Evolutionary conservation across 2,113 vertebrate species (phyloP).

Genomic region (Oncorhynchus gorbuscha): DNA sequence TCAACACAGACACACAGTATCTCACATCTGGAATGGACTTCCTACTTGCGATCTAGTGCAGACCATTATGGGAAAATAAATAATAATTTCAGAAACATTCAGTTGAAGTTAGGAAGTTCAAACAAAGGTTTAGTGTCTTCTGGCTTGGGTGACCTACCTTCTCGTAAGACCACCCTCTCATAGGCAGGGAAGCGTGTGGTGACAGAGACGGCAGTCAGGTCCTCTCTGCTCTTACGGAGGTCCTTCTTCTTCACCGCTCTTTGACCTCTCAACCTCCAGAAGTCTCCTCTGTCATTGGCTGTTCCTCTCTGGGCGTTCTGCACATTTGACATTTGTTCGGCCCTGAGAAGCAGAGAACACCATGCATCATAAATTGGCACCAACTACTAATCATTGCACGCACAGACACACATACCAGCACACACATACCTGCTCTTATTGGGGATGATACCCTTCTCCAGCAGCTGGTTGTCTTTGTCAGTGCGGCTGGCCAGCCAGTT

Average conservation of each 20-base stretch:
- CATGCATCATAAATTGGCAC: neutral
- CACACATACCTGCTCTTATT: constrained; percentile 90
- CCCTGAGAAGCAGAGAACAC: constrained; percentile 69
- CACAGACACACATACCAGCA: no score
- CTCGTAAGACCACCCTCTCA: constrained; percentile 88
- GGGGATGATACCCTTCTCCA: constrained; percentile 95
- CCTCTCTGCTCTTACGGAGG: constrained; percentile 91
- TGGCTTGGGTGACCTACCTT: constrained; percentile 73
- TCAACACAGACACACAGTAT: neutral
- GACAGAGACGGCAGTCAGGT: constrained; percentile 78
- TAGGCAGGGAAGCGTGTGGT: constrained; percentile 93
- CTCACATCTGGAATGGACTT: neutral
- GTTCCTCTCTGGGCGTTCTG: constrained; percentile 87
- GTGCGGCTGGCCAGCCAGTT: constrained; percentile 94
- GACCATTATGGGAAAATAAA: neutral
- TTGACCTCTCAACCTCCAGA: constrained; percentile 96
- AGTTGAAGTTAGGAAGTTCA: neutral
- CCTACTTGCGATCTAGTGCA: no score
- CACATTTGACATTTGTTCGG: constrained; percentile 95
- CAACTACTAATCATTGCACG: no score
- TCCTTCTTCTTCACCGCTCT: constrained; percentile 92
- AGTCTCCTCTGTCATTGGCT: constrained; percentile 90
- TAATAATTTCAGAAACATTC: neutral
- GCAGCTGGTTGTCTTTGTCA: constrained; percentile 79
- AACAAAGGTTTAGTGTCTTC: no score